Evolutionary conservation across 1,140 invertebrate genomes (phyloP), one percentile per base, ranked within the genome.

Genomic region (Drosophila yakuba): DNA sequence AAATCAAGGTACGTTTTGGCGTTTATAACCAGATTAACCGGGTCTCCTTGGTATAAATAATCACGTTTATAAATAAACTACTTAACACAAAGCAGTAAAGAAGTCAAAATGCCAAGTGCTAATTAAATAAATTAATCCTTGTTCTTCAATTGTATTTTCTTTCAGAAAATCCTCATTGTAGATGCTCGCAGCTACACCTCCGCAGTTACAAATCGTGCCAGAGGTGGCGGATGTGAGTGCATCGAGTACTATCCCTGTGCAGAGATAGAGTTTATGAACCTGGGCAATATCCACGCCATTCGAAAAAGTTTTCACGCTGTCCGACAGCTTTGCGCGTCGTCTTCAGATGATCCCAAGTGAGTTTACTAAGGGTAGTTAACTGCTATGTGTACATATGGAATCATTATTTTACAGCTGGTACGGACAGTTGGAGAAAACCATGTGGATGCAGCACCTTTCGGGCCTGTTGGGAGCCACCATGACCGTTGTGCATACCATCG

Each of bases 261-360:
- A 88, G 98, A 99, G 93, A 98, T 99, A 61, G 96, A 98, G 91
- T 99, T 99, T 92, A 99, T 99, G 98, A 97, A 97, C 93, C 93
- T 99, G 91, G 97, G 98, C 52, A 99, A 99, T 93, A 99, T 99
- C 73, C 98, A 99, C 93, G 95, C 96, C 55, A 97, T 99, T 83
- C 94, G 98, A 36, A 97, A 97, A 79, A 96, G 96, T 91, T 97
- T 97, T 92, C 96, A 96, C 58, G 95, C 96, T 28, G 93, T 97
- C 28, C 92, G 96, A 50, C 94, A 95, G 54, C 93, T 98, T 0
- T 97, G 96, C 75, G 95, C 96, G 35, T 94, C 96, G 48, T 94
- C 95, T 11, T 93, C 95, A 1, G 96, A 97, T 91, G 95, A 96
- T 91, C 94, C 95, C 59, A 97, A 96, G 96, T 96, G 93, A 94